A percentile compares a stretch with the other conserved stretches of the same genome.
These are phyloP conservation scores for Arvicanthis niloticus DNA, from an alignment of 2,113 vertebrate species.

Conservation along the genomic window DNA sequence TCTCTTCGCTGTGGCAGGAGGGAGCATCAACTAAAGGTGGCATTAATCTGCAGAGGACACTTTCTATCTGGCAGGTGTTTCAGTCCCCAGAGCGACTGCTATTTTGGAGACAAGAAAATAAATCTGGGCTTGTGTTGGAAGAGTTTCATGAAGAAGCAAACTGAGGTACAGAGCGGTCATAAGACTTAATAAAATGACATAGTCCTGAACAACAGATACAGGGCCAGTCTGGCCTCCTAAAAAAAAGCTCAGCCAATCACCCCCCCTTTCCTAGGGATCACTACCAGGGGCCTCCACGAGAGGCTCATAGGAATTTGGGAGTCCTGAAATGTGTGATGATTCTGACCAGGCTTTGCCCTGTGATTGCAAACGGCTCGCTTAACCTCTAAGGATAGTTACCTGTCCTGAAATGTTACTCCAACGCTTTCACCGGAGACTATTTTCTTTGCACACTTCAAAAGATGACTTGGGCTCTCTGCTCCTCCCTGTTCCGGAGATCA, in stretches of 20 bases:
- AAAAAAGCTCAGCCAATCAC: not conserved
- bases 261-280: rapidly evolving
- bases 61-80: not conserved
- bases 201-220: not conserved
- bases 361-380: not conserved
- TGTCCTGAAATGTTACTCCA: not conserved
- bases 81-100: rapidly evolving
- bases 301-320: not conserved
- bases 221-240: not conserved
- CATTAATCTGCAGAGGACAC: not conserved
- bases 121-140: not conserved
- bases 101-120: not conserved
- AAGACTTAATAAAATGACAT: not conserved
- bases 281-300: not conserved
- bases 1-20: rapidly evolving
- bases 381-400: too few species aligned
- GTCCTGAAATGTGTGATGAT: not conserved
- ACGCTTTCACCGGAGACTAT: not conserved
- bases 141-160: not conserved
- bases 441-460: not conserved
- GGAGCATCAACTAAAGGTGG: rapidly evolving
- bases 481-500: too few species aligned
- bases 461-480: not conserved
- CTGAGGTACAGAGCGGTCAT: rapidly evolving
- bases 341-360: not conserved